Evolutionary conservation across 2,888 invertebrate species (phyloP).

Genomic region (Parapristionchus giblindavisi): DNA sequence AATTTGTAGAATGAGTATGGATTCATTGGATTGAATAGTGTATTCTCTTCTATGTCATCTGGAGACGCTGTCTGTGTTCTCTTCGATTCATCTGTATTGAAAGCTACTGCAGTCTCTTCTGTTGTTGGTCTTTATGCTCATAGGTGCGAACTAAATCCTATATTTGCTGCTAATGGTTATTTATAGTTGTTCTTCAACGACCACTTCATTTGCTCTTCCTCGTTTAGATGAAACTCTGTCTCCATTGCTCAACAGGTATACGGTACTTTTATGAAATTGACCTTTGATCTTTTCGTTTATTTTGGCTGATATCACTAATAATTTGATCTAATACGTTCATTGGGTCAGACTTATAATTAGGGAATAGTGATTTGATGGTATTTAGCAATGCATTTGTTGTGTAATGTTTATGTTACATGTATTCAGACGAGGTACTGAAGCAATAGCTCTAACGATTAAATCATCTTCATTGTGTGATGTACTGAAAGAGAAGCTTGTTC

Average conservation of each 20-base stretch:
- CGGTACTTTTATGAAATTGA: neutral
- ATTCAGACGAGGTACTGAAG: constrained; percentile 34
- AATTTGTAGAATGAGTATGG: constrained; percentile 28
- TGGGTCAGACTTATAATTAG: no score
- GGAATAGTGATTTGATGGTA: no score
- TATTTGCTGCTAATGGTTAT: neutral
- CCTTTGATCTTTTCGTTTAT: no score
- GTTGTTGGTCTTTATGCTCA: constrained; percentile 27
- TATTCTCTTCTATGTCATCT: constrained; percentile 34
- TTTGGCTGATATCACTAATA: no score
- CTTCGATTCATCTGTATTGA: constrained; percentile 24
- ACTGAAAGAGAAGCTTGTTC: constrained; percentile 17
- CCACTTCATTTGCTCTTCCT: constrained; percentile 21
- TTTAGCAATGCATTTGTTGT: neutral
- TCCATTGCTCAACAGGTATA: constrained; percentile 15
- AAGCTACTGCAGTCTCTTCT: constrained; percentile 29
- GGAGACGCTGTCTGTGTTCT: constrained; percentile 22
- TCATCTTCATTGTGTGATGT: constrained; percentile 8
- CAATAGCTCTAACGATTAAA: constrained; percentile 18
- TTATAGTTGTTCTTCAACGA: constrained; percentile 31
- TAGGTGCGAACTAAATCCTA: constrained; percentile 1
- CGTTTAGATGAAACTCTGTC: constrained; percentile 17
- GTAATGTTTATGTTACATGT: neutral
- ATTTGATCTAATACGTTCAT: no score
- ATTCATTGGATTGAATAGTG: constrained; percentile 29